Base-by-base conservation (phyloP, 2,113 vertebrate genomes). In the Axis porcinus region DNA sequence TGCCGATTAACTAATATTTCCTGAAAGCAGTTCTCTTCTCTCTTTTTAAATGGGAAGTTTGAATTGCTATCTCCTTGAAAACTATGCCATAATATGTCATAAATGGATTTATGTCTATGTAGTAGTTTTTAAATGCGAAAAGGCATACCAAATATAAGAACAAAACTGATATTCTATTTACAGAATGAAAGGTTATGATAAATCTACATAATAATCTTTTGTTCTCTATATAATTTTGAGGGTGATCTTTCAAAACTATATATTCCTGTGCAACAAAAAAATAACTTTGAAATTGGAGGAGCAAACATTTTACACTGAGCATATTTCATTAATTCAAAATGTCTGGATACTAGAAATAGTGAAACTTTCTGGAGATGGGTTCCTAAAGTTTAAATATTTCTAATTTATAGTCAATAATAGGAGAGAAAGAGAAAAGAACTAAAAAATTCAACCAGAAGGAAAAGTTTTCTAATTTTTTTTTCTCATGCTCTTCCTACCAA, bases 1-100 rank as follows among this genome's bases (percentile, higher is more conserved):
- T 97, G 98, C 98, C 97, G 62, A 94, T 98, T 99, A 98, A 98
- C 98, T 98, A 98, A 98, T 98, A 98, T 98, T 98, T 98, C 98
- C 98, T 98, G 97, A 98, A 98, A 98, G 97, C 70, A 90, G 96
- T 43, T 98, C 98, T 98, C 97, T 94, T 96, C 96, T 98, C 95
- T 85, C 82, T 98, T 94, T 98, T 97, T 82, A 97, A 98, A 92
- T 98, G 97, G 95, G 98, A 98, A 98, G 60, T 98, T 98, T 94
- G 89, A 98, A 55, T 78, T 97, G 87, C 97, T 97, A 88, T 98
- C 95, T 97, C 84, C 50, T 92, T 95, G 91, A 97, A 98, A 97
- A 96, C 33, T 5, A 36, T 79, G 78, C 79, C 91, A 87, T 76
- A 64, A 82, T 91, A 74, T 70, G 81, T 84, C 83, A 94, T 62